Evolutionary conservation across 2,113 vertebrate genomes (phyloP), one percentile per base, ranked within the genome.

Genomic region (Boulengeromyrus knoepffleri): DNA sequence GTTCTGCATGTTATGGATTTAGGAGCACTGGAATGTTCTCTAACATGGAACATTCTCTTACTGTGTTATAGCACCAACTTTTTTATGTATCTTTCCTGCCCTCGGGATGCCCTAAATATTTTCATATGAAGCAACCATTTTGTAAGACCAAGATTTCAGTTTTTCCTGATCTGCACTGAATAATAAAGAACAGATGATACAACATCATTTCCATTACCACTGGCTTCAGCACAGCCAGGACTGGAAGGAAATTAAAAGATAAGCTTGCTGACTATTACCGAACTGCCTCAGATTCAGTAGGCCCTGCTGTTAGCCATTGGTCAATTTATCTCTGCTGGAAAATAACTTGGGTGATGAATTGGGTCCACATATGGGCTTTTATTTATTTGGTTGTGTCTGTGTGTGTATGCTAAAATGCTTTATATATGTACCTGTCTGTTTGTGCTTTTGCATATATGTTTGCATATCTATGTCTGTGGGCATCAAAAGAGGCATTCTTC

Each of bases 291-390:
- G 89, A 91, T 92, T 91, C 89, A 90, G 87, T 42, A 31, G 49
- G 91, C 83, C 90, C 62, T 88, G 89, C 83, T 70, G 62, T 80
- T 88, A 31, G 85, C 66, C 21, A 50, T 77, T 85, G 89, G 80
- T 58, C 8, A 17, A 90, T 92, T 94, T 95, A 94, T 94, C 93
- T 92, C 83, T 49, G 21, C 21, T 21, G 89, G 88, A 91, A 93
- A 94, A 94, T 94, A 94, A 94, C 90, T 90, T 91, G 87, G 70
- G 83, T 77, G 21, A 53, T 90, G 89, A 90, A 80, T 88, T 70
- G 27, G 39, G 90, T 45, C 42, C n/a, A 85, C 66, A 87, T 88
- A 90, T 86, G 91, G 62, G 45, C 58, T 93, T 92, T 47, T 49
- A 39, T 62, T 24, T 46, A 21, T 66, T 39, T 19, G 74, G 56